phyloP scores from a whole-genome alignment of 64 coral and sea anemone genomes.

The Montipora efflorescens region DNA sequence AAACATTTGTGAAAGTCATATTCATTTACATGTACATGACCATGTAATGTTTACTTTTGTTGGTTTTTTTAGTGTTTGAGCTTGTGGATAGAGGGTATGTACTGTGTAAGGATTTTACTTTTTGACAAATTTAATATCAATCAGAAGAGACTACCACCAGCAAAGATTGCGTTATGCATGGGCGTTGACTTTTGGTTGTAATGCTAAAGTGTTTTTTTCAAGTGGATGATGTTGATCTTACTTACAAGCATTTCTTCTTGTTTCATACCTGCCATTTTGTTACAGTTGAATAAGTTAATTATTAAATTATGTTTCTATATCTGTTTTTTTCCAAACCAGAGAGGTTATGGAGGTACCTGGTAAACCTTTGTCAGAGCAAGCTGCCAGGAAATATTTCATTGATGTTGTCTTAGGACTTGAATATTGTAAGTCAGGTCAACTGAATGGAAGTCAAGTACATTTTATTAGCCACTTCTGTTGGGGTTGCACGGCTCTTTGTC shows the following conservation, averaged over 20 bases:
- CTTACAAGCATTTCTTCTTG: no score
- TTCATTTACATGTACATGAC: not conserved
- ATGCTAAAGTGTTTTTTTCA: no score
- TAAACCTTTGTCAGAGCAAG: conserved; percentile 71
- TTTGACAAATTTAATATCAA: no score
- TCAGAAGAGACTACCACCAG: no score
- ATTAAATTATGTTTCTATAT: not conserved
- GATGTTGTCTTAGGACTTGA: conserved; percentile 95
- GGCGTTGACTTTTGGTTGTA: no score
- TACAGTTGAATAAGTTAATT: no score
- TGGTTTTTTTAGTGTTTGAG: conserved; percentile 88
- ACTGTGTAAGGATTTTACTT: not conserved
- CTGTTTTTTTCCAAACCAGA: conserved; percentile 37
- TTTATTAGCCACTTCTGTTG: no score
- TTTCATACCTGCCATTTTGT: not conserved
- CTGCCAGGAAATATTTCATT: conserved; percentile 86
- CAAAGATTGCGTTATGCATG: no score
- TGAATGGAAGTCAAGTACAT: no score
- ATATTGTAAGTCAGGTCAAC: conserved; percentile 83
- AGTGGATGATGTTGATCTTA: no score
- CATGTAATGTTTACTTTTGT: not conserved
- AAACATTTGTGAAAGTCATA: no score
- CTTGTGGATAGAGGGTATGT: conserved; percentile 96
- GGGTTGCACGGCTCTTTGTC: no score
- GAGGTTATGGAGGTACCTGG: conserved; percentile 97